phyloP scores from a whole-genome alignment of 2,113 vertebrate species.

The Lycocorax pyrrhopterus region DNA sequence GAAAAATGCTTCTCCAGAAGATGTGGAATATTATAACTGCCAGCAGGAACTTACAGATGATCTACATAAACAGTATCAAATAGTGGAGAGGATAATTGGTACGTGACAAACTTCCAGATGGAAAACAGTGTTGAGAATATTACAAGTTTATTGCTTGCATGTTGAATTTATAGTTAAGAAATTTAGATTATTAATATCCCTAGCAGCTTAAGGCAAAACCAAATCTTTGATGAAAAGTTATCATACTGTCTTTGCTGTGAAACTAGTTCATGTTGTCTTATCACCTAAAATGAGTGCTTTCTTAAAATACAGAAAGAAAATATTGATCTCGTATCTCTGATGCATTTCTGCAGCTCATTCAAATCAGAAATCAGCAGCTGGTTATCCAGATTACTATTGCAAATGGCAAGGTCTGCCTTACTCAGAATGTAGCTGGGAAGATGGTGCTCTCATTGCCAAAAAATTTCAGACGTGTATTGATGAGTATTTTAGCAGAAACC shows the following conservation, averaged over 20 bases:
- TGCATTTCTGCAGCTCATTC: conserved; percentile 84
- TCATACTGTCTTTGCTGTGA: neutral
- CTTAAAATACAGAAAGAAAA: neutral
- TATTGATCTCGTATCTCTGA: neutral
- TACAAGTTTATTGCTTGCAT: neutral
- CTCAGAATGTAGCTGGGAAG: conserved; percentile 97
- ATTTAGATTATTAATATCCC: neutral
- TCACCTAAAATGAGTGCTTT: neutral
- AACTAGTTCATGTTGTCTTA: neutral
- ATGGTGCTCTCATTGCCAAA: conserved; percentile 88
- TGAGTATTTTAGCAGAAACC: conserved; percentile 91
- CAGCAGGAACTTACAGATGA: conserved; percentile 95
- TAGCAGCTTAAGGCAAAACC: neutral
- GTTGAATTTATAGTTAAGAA: conserved; percentile 19
- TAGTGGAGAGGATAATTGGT: conserved; percentile 98
- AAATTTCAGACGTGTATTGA: conserved; percentile 93
- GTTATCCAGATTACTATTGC: conserved; percentile 95
- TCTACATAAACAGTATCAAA: conserved; percentile 94
- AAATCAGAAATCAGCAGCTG: conserved; percentile 94
- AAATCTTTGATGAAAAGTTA: neutral
- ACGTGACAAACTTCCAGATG: conserved; percentile 24
- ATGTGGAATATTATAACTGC: conserved; percentile 98
- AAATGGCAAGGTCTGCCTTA: conserved; percentile 97
- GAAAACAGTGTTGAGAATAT: neutral
- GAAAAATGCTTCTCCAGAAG: conserved; percentile 94